phyloP scores from a whole-genome alignment of 2,888 invertebrate species.

The Adineta ricciae region DNA sequence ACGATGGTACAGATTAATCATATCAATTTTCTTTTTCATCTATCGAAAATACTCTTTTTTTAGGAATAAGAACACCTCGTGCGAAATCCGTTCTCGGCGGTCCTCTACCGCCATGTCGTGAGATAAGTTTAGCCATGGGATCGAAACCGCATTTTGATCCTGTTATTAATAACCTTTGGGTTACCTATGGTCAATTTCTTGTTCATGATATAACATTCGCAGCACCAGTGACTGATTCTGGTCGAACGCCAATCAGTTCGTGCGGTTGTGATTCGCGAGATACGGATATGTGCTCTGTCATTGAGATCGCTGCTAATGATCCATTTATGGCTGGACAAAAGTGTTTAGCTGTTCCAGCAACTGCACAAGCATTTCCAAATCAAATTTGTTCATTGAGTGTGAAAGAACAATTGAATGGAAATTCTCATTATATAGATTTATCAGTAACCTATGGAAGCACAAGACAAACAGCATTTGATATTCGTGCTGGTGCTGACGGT shows the following conservation, averaged over 20 bases:
- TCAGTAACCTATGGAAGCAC: slow-evolving; percentile 28
- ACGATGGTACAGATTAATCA: not conserved
- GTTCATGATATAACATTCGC: slow-evolving; percentile 30
- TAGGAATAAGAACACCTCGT: not conserved
- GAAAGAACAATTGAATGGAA: slow-evolving; percentile 27
- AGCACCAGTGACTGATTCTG: slow-evolving; percentile 18
- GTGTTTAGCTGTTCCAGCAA: slow-evolving; percentile 25
- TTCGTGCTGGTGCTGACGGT: slow-evolving; percentile 21
- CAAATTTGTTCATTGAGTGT: slow-evolving; percentile 21
- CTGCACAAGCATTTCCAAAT: slow-evolving; percentile 26
- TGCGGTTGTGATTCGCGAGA: slow-evolving; percentile 2
- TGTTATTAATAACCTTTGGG: slow-evolving; percentile 21
- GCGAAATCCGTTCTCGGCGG: not conserved
- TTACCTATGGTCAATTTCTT: slow-evolving; percentile 32
- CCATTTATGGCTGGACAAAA: slow-evolving; percentile 23
- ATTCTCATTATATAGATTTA: slow-evolving; percentile 29
- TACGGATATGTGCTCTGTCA: slow-evolving; percentile 24
- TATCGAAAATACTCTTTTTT: not conserved
- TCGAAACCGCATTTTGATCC: not conserved
- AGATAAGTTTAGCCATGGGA: not conserved
- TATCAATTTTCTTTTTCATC: not conserved
- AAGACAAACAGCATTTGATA: not conserved
- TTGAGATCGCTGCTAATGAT: slow-evolving; percentile 25
- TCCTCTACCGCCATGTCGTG: not conserved
- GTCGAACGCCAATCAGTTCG: not conserved